These are phyloP conservation scores for Nyctalus aviator DNA, from an alignment of 2,797 vertebrate genomes.

Conservation along the genomic window DNA sequence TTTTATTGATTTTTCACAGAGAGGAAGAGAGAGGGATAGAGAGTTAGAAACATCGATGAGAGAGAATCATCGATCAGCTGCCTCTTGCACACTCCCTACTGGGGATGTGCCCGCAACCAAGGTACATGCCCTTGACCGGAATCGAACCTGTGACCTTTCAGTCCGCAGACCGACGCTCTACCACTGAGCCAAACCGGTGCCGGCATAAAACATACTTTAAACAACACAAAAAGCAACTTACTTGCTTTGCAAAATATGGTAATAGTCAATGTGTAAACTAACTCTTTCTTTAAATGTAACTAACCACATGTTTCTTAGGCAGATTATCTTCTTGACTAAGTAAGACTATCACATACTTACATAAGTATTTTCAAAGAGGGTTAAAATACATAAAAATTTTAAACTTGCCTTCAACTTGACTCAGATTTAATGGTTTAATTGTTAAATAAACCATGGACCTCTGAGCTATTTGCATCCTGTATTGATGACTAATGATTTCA, in stretches of 20 bases:
- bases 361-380: not conserved
- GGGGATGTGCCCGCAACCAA: too few relatives aligned
- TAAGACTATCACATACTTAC: not conserved
- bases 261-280: not conserved
- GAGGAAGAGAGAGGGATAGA: too few relatives aligned
- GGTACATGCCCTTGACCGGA: too few relatives aligned
- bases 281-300: not conserved
- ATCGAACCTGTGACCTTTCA: too few relatives aligned
- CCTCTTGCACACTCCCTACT: too few relatives aligned
- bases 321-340: constrained; percentile 43
- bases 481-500: constrained; percentile 92
- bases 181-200: too few relatives aligned
- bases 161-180: too few relatives aligned
- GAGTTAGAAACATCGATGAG: too few relatives aligned
- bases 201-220: constrained; percentile 60
- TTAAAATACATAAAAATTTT: constrained; percentile 19
- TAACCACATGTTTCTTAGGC: constrained; percentile 13
- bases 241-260: constrained; percentile 14
- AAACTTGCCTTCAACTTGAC: constrained; percentile 89
- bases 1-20: too few relatives aligned
- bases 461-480: constrained; percentile 91
- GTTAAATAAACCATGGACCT: constrained; percentile 90
- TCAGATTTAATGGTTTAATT: constrained; percentile 91
- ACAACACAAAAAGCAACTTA: not conserved
- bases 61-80: too few relatives aligned